Evolutionary conservation across 37 sponge, comb jelly and placozoan genomes (phyloP), one percentile per base, ranked within the genome.

Genomic region (Agelas oroides): DNA sequence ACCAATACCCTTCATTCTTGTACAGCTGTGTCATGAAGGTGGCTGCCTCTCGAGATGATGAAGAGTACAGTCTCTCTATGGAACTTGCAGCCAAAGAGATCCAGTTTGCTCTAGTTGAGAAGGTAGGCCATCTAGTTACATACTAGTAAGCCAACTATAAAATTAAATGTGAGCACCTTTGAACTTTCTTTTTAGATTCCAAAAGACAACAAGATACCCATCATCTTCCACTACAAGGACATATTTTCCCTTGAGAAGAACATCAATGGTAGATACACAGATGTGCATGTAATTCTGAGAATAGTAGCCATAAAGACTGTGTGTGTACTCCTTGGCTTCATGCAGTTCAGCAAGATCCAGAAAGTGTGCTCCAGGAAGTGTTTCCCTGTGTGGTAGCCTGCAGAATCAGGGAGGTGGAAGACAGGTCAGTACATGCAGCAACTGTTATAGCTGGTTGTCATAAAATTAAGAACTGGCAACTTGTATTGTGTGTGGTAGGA

Each of bases 221-320:
- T 88, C 25, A 88, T 59, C 0, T 88, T 88, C 38, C 88, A 88
- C 27, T 88, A 66, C 58, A 53, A 81, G 56, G 31, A 39, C 5
- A 6, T 52, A 0, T 88, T 88, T 46, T 81, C 88, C 13, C 77
- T 81, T 38, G 57, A 46, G 1, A 75, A 40, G 52, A 75, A 65
- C 21, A 2, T 80, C 15, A 80, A 65, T 38, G 69, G 88, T 88
- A 34, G 61, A 3, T 12, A 12, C 46, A 46, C 46, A 46, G 46
- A 46, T 46, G 8, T 46, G 46, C 46, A 46, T n/a, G n/a, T n/a
- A n/a, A n/a, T n/a, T n/a, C n/a, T n/a, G n/a, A n/a, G n/a, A n/a
- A n/a, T n/a, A n/a, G n/a, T n/a, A n/a, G n/a, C n/a, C n/a, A n/a
- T n/a, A n/a, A n/a, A 46, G 46, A 12, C 46, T 46, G 46, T 8